These are phyloP conservation scores for Apolygus lucorum DNA, from an alignment of 1,140 invertebrate genomes.

Conservation along the genomic window DNA sequence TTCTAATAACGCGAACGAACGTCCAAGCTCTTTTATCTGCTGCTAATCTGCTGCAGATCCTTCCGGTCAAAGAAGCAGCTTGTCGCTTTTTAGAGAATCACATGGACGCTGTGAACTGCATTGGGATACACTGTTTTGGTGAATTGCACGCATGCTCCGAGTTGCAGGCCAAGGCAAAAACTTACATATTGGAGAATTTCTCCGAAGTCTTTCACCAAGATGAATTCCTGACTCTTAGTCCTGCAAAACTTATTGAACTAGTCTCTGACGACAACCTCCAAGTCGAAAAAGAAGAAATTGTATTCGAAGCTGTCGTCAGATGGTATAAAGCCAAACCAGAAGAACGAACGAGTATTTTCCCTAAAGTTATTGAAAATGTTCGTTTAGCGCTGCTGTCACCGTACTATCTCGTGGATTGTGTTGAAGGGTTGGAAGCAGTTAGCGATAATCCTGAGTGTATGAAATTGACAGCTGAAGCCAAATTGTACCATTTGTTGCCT, in stretches of 20 bases:
- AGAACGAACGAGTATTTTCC: constrained; percentile 36
- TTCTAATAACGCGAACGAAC: constrained; percentile 45
- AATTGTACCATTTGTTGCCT: constrained; percentile 45
- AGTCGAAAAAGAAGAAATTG: constrained; percentile 46
- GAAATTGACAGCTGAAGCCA: constrained; percentile 43
- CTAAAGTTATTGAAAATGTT: constrained; percentile 45
- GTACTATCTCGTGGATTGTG: constrained; percentile 50
- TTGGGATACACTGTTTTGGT: constrained; percentile 51
- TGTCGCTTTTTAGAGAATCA: constrained; percentile 46
- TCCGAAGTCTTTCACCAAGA: constrained; percentile 41
- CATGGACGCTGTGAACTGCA: constrained; percentile 48
- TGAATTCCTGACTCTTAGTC: constrained; percentile 43
- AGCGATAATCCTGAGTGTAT: constrained; percentile 39
- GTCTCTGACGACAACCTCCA: constrained; percentile 46
- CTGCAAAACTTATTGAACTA: constrained; percentile 45
- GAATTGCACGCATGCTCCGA: constrained; percentile 46
- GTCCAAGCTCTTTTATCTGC: constrained; percentile 49
- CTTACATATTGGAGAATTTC: constrained; percentile 37
- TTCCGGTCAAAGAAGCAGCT: constrained; percentile 46
- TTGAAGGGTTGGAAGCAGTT: constrained; percentile 42
- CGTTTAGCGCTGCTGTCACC: constrained; percentile 48
- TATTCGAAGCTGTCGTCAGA: constrained; percentile 46
- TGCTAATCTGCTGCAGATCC: constrained; percentile 47
- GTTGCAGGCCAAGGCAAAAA: constrained; percentile 42
- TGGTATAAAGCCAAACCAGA: constrained; percentile 45